Evolutionary conservation across 2,888 invertebrate species (phyloP), one percentile per base, ranked within the genome.

Genomic region (Drosophila antonietae): DNA sequence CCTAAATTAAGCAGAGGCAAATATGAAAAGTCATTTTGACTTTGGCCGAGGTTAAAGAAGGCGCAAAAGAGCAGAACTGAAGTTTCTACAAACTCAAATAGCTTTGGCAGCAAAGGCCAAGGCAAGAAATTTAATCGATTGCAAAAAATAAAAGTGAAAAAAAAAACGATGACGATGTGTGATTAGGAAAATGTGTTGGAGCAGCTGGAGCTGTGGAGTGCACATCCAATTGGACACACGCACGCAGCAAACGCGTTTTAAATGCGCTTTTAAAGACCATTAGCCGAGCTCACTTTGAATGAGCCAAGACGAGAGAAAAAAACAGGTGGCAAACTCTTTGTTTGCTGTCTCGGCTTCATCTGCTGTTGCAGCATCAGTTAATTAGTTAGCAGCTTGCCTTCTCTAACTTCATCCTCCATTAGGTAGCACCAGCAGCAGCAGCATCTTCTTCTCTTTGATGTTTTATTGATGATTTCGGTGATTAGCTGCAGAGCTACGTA

Each of bases 231-330:
- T 77, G 76, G 55, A 66, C 60, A 56, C 72, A 80, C 69, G 70
- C 75, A 81, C 65, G 39, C 43, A 68, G 69, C 70, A 81, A 81
- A 88, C 83, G 81, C 83, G 77, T 81, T 81, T 83, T 81, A 84
- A 88, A 88, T 86, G 87, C 83, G 73, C 89, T 84, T 78, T 68
- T 83, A 74, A 80, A 86, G 75, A 75, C 71, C 80, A 80, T 81
- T 76, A 73, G 18, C 63, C 67, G 44, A 58, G 47, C 39, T 41
- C 47, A 49, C 33, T 28, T 37, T 33, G 70, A 28, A 43, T 37
- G 39, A 28, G 53, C 23, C 47, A 39, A 44, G 56, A 43, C 52
- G 63, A 53, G 78, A 77, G 14, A 23, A 46, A 23, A 58, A 78
- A 79, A 68, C 74, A 75, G 80, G 74, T 71, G 76, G 73, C 72